phyloP scores from a whole-genome alignment of 2,113 vertebrate species.

The Corapipo altera region DNA sequence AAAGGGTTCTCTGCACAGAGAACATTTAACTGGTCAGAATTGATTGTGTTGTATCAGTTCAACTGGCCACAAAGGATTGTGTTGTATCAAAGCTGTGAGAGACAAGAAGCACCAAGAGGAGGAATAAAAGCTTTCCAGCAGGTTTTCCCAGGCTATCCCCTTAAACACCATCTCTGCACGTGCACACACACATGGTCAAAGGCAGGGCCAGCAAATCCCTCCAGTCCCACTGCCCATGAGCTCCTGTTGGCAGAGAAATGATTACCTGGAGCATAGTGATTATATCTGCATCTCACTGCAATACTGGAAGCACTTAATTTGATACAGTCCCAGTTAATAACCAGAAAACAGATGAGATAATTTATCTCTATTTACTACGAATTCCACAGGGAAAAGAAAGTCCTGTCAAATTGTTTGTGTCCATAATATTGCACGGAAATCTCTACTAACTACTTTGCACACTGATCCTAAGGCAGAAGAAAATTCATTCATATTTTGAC shows the following conservation, averaged over 20 bases:
- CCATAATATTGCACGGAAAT: neutral
- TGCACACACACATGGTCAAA: rapidly evolving
- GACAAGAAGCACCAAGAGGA: neutral
- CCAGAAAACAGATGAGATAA: neutral
- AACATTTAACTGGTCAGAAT: neutral
- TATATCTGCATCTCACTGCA: neutral
- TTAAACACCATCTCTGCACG: neutral
- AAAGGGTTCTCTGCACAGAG: neutral
- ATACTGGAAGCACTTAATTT: neutral
- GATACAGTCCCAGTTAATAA: conserved; percentile 38
- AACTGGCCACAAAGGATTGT: neutral
- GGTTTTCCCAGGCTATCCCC: neutral
- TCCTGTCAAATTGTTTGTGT: neutral
- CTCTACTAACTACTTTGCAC: neutral
- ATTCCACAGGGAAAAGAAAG: neutral
- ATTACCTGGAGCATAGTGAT: neutral
- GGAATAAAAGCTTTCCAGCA: neutral
- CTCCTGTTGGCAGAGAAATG: neutral
- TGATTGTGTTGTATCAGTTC: rapidly evolving
- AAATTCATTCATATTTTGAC: neutral
- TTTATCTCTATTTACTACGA: conserved; percentile 13
- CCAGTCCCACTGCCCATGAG: neutral
- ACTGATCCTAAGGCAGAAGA: neutral
- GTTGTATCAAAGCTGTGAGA: neutral
- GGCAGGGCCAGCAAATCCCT: neutral